These are phyloP conservation scores for Promerops cafer DNA, from an alignment of 2,113 vertebrate genomes.

Conservation along the genomic window DNA sequence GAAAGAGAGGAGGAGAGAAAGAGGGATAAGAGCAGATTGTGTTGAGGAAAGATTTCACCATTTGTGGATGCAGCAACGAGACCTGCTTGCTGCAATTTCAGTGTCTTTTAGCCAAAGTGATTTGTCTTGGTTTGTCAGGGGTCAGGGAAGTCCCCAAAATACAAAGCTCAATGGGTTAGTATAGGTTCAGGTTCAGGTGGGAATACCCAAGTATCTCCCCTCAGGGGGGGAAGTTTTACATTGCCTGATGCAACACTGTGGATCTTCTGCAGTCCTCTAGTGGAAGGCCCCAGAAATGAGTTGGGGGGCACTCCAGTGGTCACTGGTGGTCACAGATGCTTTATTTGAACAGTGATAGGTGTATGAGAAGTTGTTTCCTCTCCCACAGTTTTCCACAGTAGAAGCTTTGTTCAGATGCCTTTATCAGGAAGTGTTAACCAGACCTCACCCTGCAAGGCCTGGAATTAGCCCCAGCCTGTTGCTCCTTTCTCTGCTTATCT, in stretches of 20 bases:
- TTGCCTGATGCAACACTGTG: not conserved
- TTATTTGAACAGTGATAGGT: not conserved
- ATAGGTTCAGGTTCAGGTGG: not conserved
- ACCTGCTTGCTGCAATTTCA: not conserved
- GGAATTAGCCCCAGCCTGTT: not conserved
- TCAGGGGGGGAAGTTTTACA: not conserved
- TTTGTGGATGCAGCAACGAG: not conserved
- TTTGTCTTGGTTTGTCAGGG: not conserved
- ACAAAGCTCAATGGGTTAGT: not conserved
- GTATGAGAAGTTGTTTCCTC: not conserved
- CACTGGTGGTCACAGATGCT: no score
- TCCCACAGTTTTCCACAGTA: not conserved
- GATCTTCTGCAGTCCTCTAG: accelerated
- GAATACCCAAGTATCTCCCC: not conserved
- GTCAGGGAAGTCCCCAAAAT: not conserved
- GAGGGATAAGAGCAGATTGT: no score
- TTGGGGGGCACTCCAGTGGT: not conserved
- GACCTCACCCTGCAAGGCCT: not conserved
- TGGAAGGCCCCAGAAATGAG: not conserved
- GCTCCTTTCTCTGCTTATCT: not conserved
- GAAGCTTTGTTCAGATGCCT: not conserved
- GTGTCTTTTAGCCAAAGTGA: not conserved
- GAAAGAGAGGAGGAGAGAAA: no score
- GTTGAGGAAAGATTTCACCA: not conserved
- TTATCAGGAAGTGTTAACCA: not conserved